phyloP scores from a whole-genome alignment of 2,113 vertebrate species.

The Ictalurus punctatus region DNA sequence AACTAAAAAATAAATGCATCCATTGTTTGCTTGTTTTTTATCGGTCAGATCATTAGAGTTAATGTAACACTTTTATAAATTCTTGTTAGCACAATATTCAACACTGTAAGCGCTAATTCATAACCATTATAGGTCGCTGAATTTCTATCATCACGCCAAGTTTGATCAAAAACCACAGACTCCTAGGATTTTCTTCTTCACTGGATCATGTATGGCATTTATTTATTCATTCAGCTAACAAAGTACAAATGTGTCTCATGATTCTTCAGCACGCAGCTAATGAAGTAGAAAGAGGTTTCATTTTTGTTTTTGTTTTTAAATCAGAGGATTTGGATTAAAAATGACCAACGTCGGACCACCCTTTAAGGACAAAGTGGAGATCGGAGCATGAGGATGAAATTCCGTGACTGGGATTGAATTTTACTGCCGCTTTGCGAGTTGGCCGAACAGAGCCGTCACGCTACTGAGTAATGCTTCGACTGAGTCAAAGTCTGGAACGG shows the following conservation, averaged over 20 bases:
- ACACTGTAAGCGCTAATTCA: neutral
- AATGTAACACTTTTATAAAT: neutral
- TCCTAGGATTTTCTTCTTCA: neutral
- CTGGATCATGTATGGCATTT: neutral
- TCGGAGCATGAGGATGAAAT: neutral
- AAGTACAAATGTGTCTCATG: slow-evolving; percentile 26
- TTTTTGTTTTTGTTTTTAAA: neutral
- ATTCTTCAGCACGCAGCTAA: slow-evolving; percentile 16
- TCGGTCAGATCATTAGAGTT: neutral
- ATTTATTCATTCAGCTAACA: slow-evolving; percentile 23
- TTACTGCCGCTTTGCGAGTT: neutral
- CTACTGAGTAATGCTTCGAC: neutral
- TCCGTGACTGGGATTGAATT: neutral
- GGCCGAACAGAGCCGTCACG: neutral
- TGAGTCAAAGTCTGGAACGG: neutral
- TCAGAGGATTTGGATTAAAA: slow-evolving; percentile 5
- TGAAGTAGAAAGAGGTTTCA: slow-evolving; percentile 1
- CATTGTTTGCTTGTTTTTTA: neutral
- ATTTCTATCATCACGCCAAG: no score
- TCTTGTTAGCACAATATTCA: neutral
- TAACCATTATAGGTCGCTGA: no score
- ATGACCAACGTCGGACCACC: neutral
- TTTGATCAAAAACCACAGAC: neutral
- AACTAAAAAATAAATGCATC: neutral
- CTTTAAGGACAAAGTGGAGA: neutral